These are phyloP conservation scores for Euphonia xanthogaster DNA, from an alignment of 2,797 vertebrate species.

Conservation along the genomic window DNA sequence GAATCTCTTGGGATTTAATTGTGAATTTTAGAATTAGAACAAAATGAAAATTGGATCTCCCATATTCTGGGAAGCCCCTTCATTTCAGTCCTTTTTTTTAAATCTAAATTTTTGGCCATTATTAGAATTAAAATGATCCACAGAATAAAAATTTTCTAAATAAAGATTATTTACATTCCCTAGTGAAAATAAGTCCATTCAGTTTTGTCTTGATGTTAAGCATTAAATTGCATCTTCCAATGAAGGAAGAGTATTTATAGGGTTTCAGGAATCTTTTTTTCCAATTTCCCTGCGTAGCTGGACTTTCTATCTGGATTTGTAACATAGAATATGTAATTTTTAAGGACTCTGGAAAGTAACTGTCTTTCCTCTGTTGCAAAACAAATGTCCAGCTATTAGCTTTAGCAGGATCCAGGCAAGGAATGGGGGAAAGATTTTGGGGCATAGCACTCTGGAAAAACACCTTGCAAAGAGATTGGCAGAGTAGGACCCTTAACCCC, in stretches of 20 bases:
- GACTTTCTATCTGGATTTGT: background rate
- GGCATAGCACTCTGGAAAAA: background rate
- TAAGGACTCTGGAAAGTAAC: background rate
- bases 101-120: background rate
- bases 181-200: background rate
- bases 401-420: background rate
- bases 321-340: background rate
- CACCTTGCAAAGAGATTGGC: background rate
- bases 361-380: background rate
- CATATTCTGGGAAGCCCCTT: background rate
- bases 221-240: background rate
- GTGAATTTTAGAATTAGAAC: background rate
- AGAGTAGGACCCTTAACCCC: background rate
- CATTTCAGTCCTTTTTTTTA: background rate
- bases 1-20: background rate
- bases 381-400: background rate
- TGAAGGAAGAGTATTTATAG: background rate
- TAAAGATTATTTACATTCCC: background rate
- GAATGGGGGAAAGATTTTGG: background rate
- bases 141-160: background rate
- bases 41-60: background rate
- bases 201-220: background rate
- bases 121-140: background rate
- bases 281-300: background rate
- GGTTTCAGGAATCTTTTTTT: background rate